Conservation (phyloP, 2,113 vertebrate species). For the Micronycteris hirsuta region DNA sequence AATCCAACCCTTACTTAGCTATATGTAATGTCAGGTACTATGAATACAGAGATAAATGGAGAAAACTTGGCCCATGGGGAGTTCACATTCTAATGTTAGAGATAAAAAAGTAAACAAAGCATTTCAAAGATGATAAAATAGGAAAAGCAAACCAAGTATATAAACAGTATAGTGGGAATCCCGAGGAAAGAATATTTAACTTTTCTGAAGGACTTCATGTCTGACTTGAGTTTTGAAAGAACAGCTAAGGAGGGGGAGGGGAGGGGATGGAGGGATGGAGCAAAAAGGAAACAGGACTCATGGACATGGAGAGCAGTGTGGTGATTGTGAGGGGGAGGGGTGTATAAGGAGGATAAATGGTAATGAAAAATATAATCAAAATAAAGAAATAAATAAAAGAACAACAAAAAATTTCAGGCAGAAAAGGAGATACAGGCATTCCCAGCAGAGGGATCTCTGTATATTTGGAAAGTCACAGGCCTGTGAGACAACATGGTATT, state of each 20-base stretch:
- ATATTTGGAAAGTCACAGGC: neutral
- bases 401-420: neutral
- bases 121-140: neutral
- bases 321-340: no score
- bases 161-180: neutral
- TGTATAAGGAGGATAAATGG: no score
- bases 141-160: neutral
- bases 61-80: neutral
- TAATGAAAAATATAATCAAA: no score
- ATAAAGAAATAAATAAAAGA: neutral
- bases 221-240: neutral
- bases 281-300: no score
- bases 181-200: neutral
- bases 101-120: neutral
- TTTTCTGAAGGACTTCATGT: neutral
- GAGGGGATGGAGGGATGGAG: no score
- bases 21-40: neutral
- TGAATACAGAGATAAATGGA: neutral
- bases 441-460: neutral
- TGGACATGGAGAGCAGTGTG: no score
- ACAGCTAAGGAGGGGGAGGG: no score
- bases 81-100: neutral
- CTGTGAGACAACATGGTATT: neutral
- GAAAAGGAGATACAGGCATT: neutral
- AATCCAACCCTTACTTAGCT: neutral